Evolutionary conservation across 2,888 invertebrate species (phyloP).

Genomic region (Drosophila conformis): DNA sequence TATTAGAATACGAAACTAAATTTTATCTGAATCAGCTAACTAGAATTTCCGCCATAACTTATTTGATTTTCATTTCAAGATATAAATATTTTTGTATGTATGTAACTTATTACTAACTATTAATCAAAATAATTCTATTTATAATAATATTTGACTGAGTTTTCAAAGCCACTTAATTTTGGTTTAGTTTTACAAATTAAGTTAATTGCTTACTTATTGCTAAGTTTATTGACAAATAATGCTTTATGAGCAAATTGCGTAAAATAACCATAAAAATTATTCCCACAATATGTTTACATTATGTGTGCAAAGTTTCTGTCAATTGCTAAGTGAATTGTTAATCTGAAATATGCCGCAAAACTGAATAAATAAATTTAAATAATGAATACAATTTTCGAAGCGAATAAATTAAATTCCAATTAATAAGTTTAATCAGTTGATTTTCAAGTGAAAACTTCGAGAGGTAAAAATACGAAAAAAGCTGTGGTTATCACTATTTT

Average conservation of each 20-base stretch:
- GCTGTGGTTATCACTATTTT: not conserved
- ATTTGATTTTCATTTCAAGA: not conserved
- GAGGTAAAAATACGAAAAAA: not conserved
- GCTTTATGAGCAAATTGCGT: conserved; percentile 6
- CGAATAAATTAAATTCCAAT: not conserved
- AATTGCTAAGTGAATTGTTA: conserved; percentile 40
- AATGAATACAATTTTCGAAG: not conserved
- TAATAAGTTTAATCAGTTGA: not conserved
- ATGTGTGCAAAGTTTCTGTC: conserved; percentile 22
- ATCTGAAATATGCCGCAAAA: conserved; percentile 12
- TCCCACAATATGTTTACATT: conserved; percentile 19
- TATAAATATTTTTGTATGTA: not conserved
- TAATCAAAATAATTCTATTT: not conserved
- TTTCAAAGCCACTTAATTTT: not conserved
- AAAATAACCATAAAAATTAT: conserved; percentile 8
- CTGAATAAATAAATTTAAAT: conserved; percentile 3
- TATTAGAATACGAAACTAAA: not conserved
- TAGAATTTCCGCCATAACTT: not conserved
- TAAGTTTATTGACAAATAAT: not conserved
- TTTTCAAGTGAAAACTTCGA: not conserved
- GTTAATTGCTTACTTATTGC: not conserved
- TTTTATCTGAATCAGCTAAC: not conserved
- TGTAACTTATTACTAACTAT: not conserved
- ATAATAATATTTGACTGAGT: not conserved
- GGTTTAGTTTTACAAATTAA: not conserved